phyloP scores from a whole-genome alignment of 2,888 invertebrate genomes.

The Fissipunctia ypsillon region DNA sequence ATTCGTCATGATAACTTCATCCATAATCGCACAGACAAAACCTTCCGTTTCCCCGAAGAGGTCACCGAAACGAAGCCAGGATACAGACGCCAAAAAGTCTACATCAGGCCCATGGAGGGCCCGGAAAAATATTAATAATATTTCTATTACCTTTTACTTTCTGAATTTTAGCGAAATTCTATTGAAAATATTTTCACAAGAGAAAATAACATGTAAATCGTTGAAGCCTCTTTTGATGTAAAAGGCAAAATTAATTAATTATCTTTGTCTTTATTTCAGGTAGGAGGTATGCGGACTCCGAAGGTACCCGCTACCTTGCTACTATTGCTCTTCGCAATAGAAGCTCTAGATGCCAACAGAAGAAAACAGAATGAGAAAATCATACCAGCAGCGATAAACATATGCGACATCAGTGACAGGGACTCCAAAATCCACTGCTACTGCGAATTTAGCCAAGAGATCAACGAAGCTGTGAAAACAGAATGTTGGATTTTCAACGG shows the following conservation, averaged over 20 bases:
- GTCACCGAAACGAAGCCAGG: too few relatives aligned
- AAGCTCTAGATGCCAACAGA: conserved; percentile 86
- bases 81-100: too few relatives aligned
- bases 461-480: conserved; percentile 92
- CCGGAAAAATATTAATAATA: not conserved
- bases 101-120: too few relatives aligned
- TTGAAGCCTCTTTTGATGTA: conserved; percentile 14
- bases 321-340: conserved; percentile 88
- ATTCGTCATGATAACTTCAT: too few relatives aligned
- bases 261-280: conserved; percentile 80
- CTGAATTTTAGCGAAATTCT: conserved; percentile 23
- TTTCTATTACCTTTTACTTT: not conserved
- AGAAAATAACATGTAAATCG: conserved; percentile 22
- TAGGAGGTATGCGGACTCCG: conserved; percentile 89
- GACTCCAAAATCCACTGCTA: conserved; percentile 92
- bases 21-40: too few relatives aligned
- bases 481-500: conserved; percentile 95
- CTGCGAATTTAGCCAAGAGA: conserved; percentile 91
- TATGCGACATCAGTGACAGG: conserved; percentile 90
- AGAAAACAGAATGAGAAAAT: conserved; percentile 86
- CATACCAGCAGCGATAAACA: conserved; percentile 82
- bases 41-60: too few relatives aligned
- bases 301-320: conserved; percentile 89
- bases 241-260: conserved; percentile 47
- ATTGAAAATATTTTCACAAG: conserved; percentile 22